Conservation (phyloP, 2,113 vertebrate species). For the Taxidea taxus region DNA sequence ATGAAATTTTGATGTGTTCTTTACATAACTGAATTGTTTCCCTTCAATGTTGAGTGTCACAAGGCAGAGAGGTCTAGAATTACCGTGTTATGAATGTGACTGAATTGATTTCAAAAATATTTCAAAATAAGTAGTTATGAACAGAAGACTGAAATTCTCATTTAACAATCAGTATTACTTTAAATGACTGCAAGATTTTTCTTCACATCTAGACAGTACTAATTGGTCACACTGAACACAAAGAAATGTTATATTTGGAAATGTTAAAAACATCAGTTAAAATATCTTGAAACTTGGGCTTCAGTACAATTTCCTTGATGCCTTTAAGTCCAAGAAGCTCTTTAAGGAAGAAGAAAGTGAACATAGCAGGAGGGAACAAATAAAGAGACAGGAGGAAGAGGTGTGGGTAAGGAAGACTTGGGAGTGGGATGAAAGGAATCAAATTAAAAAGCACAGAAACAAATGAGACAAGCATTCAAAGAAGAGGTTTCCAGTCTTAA, state of each 20-base stretch:
- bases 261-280: conserved; percentile 42
- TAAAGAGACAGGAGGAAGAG: neutral
- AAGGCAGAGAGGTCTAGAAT: conserved; percentile 69
- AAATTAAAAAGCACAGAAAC: neutral
- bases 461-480: neutral
- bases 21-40: conserved; percentile 64
- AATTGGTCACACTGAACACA: conserved; percentile 9
- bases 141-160: conserved; percentile 56
- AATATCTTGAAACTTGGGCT: neutral
- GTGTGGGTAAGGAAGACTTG: neutral
- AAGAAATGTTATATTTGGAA: conserved; percentile 38
- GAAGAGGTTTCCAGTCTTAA: neutral
- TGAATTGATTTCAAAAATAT: conserved; percentile 63
- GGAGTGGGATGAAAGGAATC: neutral
- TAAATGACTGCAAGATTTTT: conserved; percentile 34
- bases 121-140: conserved; percentile 64
- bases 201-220: conserved; percentile 14
- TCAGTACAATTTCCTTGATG: neutral
- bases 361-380: neutral
- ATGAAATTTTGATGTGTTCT: conserved; percentile 58
- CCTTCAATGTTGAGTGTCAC: conserved; percentile 57
- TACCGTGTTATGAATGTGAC: conserved; percentile 59
- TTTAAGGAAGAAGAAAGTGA: neutral
- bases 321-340: conserved; percentile 13
- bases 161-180: conserved; percentile 63